These are phyloP conservation scores for Nebria ingens DNA, from an alignment of 1,140 invertebrate species.

Conservation along the genomic window DNA sequence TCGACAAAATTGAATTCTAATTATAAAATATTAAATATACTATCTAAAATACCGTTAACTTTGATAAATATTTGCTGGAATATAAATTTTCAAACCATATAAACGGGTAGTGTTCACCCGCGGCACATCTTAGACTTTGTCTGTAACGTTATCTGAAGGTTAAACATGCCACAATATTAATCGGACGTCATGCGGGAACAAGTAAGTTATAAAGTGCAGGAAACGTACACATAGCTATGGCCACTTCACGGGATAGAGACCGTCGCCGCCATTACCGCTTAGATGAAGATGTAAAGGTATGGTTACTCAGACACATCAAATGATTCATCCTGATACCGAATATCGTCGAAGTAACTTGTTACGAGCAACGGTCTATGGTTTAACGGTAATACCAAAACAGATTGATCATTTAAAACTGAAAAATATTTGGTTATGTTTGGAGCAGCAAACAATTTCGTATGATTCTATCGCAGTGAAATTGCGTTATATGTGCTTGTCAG, in stretches of 20 bases:
- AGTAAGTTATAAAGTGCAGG: constrained; percentile 34
- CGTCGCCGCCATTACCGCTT: background rate
- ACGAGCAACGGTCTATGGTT: no score
- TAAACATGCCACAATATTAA: constrained; percentile 34
- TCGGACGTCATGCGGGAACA: constrained; percentile 34
- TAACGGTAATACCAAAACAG: no score
- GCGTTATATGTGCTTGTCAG: no score
- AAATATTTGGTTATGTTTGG: no score
- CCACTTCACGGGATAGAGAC: background rate
- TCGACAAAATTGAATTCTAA: background rate
- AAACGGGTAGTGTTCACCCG: background rate
- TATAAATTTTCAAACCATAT: background rate
- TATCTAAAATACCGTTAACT: background rate
- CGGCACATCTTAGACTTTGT: background rate
- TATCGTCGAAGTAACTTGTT: no score
- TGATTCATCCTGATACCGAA: no score
- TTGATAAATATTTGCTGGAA: background rate
- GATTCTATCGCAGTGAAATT: no score
- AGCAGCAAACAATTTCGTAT: no score
- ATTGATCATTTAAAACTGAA: no score
- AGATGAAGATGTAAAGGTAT: constrained; percentile 5
- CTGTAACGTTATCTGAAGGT: constrained; percentile 16
- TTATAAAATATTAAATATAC: background rate
- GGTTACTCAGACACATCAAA: constrained; percentile 2
- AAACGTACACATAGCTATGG: constrained; percentile 24